Evolutionary conservation across 2,888 invertebrate genomes (phyloP), one percentile per base, ranked within the genome.

Genomic region (Mesochorus sp.): DNA sequence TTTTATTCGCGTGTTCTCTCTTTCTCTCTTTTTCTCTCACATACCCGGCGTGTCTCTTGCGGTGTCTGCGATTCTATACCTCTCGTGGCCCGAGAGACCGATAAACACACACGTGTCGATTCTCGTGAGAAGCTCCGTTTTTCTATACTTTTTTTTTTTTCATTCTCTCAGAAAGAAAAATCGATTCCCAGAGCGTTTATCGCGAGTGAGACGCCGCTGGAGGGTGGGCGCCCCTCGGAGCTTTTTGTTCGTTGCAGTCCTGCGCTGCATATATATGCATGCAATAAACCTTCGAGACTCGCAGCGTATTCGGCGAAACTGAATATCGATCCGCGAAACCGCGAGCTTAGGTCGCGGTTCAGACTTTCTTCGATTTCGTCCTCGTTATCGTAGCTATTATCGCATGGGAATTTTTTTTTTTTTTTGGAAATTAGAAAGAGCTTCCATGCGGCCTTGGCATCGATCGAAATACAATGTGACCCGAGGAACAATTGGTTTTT

Each of bases 301-400:
- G 57, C 49, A 21, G 26, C 28, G 51, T 51, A 47, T 68, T 62
- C 49, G 34, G 42, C 57, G 62, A 62, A 73, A 77, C 68, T 64
- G 31, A 5, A 42, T 77, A 77, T 77, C 73, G 77, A 77, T 55
- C 73, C 44, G 57, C 39, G 39, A 77, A 64, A 73, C 53, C 28
- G 24, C 55, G 28, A 42, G 39, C 57, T 62, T 57, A 62, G 49
- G 68, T 62, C 73, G 76, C 55, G 51, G 67, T 72, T 61, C 17
- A 21, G 72, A 72, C 67, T 47, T 37, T 53, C 5, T 19, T 28
- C 19, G 37, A 31, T n/a, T 68, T 19, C 10, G 24, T 49, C 19
- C 17, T 28, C 10, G 24, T 44, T 21, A 59, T 71, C 42, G 21
- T 51, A 21, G 21, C 19, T 53, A 44, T 24, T 14, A 28, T 5